A percentile compares a stretch with the other conserved stretches of the same genome.
Evolutionary conservation across 2,113 vertebrate species (phyloP).

Genomic region (Sceloporus undulatus): DNA sequence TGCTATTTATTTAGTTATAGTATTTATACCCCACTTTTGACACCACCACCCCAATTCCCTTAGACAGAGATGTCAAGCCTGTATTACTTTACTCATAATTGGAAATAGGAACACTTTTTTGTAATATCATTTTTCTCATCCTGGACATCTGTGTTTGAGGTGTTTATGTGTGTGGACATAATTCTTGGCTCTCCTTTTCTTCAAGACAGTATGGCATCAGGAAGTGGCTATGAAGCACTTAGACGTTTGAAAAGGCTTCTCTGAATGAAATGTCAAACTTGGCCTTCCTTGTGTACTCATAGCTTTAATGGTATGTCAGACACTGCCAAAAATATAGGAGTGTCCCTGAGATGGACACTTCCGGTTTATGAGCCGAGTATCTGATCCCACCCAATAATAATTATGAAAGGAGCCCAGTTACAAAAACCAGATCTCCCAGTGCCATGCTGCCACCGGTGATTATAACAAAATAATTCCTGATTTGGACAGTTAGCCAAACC

Average conservation of each 20-base stretch:
- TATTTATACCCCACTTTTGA: no score
- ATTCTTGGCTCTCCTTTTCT: neutral
- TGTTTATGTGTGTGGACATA: no score
- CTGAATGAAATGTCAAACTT: neutral
- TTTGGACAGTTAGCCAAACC: neutral
- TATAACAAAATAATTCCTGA: neutral
- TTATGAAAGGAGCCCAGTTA: neutral
- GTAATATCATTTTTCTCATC: no score
- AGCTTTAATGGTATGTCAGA: neutral
- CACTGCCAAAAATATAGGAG: neutral
- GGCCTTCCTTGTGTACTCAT: neutral
- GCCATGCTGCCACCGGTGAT: neutral
- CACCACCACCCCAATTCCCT: no score
- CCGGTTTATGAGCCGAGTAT: neutral
- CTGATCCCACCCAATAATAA: neutral
- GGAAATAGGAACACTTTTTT: neutral
- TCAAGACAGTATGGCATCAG: neutral
- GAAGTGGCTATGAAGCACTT: neutral
- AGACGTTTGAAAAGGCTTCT: neutral
- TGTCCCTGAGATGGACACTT: neutral
- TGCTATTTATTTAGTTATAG: no score
- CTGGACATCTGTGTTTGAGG: neutral
- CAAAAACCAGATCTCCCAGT: neutral
- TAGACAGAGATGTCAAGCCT: neutral
- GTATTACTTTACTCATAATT: neutral